A percentile compares a stretch with the other conserved stretches of the same genome.
Evolutionary conservation across 2,888 invertebrate genomes (phyloP).

Genomic region (Coenonympha arcania): DNA sequence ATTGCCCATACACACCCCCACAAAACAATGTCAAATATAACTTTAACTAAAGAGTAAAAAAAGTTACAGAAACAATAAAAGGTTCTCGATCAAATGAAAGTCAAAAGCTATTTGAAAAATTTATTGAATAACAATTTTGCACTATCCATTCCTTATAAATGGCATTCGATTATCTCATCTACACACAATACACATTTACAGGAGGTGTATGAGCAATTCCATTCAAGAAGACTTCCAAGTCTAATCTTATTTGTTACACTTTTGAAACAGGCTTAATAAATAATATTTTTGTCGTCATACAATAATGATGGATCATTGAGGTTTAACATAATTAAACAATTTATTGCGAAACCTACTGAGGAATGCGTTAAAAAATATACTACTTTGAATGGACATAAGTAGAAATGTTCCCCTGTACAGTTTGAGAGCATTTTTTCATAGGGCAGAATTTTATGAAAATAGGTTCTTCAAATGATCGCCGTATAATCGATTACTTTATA

Average conservation of each 20-base stretch:
- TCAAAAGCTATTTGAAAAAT: constrained; percentile 56
- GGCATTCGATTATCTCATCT: constrained; percentile 42
- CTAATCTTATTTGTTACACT: background rate
- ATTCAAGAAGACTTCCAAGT: constrained; percentile 25
- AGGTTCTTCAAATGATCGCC: no score
- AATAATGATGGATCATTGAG: background rate
- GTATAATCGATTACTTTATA: no score
- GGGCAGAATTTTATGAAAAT: no score
- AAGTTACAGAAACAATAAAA: constrained; percentile 53
- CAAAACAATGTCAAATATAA: constrained; percentile 60
- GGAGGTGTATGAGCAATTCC: constrained; percentile 73
- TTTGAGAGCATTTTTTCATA: no score
- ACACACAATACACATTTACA: constrained; percentile 54
- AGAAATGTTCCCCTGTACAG: no score
- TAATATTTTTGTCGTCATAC: background rate
- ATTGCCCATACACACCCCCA: constrained; percentile 75
- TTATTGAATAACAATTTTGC: constrained; percentile 63
- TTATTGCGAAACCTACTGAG: background rate
- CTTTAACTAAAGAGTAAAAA: constrained; percentile 47
- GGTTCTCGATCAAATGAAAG: constrained; percentile 69
- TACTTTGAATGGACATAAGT: no score
- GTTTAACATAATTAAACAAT: no score
- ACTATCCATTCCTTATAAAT: constrained; percentile 43
- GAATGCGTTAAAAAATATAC: no score
- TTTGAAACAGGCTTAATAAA: background rate